Evolutionary conservation across 2,888 invertebrate genomes (phyloP).

Genomic region (Pardosa pseudoannulata): DNA sequence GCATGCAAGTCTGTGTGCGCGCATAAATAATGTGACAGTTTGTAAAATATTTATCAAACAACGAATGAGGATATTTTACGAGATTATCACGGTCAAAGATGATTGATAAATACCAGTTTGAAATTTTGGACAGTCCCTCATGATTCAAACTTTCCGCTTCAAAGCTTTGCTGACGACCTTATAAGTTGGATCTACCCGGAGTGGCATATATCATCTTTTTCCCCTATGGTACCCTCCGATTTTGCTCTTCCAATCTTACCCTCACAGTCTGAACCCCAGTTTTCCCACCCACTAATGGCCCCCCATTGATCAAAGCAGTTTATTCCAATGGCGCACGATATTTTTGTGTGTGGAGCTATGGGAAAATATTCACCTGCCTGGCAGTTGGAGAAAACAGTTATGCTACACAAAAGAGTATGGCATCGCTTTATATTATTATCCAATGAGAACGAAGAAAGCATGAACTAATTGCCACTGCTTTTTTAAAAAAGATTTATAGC

Average conservation of each 20-base stretch:
- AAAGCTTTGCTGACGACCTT: conserved; percentile 48
- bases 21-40: no score
- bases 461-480: no score
- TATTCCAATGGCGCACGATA: conserved; percentile 62
- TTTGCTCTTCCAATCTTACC: conserved; percentile 59
- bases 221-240: conserved; percentile 35
- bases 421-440: no score
- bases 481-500: no score
- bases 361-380: conserved; percentile 59
- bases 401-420: neutral
- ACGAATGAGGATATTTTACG: no score
- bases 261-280: conserved; percentile 17
- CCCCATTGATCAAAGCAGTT: conserved; percentile 63
- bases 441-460: no score
- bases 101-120: no score
- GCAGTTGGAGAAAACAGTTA: conserved; percentile 54
- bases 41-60: no score
- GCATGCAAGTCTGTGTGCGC: no score
- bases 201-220: conserved; percentile 66
- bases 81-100: no score
- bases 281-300: conserved; percentile 63
- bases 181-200: conserved; percentile 41
- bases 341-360: conserved; percentile 53
- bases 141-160: no score
- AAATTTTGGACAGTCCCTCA: no score